Conservation (phyloP, 2,888 invertebrate genomes). For the Pinctada fucata region DNA sequence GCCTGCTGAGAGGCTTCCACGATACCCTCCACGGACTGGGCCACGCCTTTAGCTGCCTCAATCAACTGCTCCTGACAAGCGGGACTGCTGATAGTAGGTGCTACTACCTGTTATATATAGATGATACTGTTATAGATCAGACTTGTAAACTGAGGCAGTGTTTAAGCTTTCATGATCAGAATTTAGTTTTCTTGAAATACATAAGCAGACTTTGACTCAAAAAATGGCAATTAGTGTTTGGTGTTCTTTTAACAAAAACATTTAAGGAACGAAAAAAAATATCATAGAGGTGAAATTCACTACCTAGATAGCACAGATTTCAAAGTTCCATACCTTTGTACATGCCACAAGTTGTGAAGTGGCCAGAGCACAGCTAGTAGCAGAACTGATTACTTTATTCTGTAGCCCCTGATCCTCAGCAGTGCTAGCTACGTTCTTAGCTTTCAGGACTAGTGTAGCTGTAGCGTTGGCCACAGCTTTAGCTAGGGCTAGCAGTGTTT, state of each 20-base stretch:
- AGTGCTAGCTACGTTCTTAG: conserved; percentile 94
- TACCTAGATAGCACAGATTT: background rate
- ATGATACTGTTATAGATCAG: background rate
- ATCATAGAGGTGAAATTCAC: too few relatives aligned
- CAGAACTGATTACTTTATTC: conserved; percentile 93
- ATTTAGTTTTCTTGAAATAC: too few relatives aligned
- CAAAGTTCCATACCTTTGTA: conserved; percentile 84
- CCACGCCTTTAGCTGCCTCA: conserved; percentile 94
- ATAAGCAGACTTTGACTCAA: too few relatives aligned
- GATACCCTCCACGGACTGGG: conserved; percentile 92
- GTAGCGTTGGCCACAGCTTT: conserved; percentile 99
- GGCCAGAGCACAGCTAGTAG: conserved; percentile 96
- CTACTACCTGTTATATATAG: conserved; percentile 79
- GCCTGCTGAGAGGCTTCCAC: conserved; percentile 84
- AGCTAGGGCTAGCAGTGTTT: conserved; percentile 93
- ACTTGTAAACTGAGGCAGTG: background rate
- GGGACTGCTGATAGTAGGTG: conserved; percentile 80
- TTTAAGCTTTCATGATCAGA: background rate
- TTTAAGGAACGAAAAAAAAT: too few relatives aligned
- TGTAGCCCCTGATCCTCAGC: conserved; percentile 89
- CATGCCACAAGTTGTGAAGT: conserved; percentile 98
- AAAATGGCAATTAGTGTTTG: too few relatives aligned
- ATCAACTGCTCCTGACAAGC: conserved; percentile 91
- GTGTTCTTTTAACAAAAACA: too few relatives aligned
- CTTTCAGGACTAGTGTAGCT: conserved; percentile 95